Conservation (phyloP, 2,113 vertebrate species). For the Junco hyemalis region DNA sequence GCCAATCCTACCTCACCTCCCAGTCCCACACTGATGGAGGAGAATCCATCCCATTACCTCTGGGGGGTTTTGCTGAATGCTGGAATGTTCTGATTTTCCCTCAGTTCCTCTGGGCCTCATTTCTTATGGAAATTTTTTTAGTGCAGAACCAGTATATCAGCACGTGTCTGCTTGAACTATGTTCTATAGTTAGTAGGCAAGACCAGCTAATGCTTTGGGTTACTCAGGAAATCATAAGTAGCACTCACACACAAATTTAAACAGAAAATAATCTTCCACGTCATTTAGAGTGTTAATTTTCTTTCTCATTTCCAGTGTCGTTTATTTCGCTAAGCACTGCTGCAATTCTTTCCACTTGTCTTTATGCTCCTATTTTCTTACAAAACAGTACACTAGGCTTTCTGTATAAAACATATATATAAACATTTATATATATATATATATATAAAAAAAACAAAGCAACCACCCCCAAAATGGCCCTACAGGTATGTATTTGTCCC, state of each 20-base stretch:
- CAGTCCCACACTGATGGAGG: neutral
- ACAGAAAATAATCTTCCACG: neutral
- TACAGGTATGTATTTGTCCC: neutral
- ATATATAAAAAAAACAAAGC: conserved; percentile 12
- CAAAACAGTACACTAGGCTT: conserved; percentile 53
- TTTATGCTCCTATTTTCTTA: conserved; percentile 45
- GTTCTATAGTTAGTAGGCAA: conserved; percentile 43
- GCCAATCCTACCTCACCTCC: neutral
- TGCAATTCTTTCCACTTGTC: neutral
- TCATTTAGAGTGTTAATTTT: neutral
- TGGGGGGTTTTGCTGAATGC: neutral
- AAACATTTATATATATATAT: conserved; percentile 53
- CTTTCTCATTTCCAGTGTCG: conserved; percentile 1
- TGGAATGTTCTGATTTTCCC: neutral
- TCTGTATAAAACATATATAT: conserved; percentile 64
- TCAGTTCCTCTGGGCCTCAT: neutral
- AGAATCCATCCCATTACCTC: neutral
- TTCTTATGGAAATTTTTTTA: neutral
- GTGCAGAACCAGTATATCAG: neutral
- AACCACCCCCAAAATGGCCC: neutral
- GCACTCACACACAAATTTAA: neutral
- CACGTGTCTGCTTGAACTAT: neutral
- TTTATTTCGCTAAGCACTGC: conserved; percentile 29
- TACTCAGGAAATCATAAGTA: conserved; percentile 42
- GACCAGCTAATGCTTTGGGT: conserved; percentile 38